Evolutionary conservation across 2,113 vertebrate species (phyloP).

Genomic region (Craseonycteris thonglongyai): DNA sequence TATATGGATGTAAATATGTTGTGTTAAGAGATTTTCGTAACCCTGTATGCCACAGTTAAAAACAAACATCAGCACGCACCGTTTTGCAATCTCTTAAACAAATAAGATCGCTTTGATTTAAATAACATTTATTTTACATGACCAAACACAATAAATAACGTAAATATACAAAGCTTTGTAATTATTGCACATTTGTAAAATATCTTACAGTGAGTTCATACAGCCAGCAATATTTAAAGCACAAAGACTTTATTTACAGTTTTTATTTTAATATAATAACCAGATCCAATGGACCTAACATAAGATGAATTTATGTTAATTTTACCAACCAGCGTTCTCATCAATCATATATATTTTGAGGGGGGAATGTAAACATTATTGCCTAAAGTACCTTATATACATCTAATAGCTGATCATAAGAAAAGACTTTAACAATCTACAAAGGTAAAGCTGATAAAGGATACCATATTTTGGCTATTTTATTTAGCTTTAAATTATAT

Average conservation of each 20-base stretch:
- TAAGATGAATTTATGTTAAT: constrained; percentile 88
- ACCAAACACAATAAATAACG: constrained; percentile 99
- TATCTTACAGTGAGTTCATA: constrained; percentile 97
- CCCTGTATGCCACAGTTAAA: constrained; percentile 79
- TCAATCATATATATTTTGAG: constrained; percentile 80
- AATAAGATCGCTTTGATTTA: constrained; percentile 86
- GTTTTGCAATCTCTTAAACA: constrained; percentile 81
- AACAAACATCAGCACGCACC: constrained; percentile 78
- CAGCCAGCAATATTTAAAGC: constrained; percentile 98
- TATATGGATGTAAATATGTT: constrained; percentile 83
- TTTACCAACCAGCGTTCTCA: constrained; percentile 89
- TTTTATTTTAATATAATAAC: constrained; percentile 88
- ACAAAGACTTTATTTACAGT: constrained; percentile 96
- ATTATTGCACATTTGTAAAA: constrained; percentile 99
- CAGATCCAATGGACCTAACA: constrained; percentile 91
- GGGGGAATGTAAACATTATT: constrained; percentile 87
- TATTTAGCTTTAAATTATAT: constrained; percentile 85
- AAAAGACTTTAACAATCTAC: constrained; percentile 76
- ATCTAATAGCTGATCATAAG: constrained; percentile 75
- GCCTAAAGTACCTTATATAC: constrained; percentile 81
- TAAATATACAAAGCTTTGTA: constrained; percentile 98
- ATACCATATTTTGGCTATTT: constrained; percentile 82
- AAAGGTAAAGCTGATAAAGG: constrained; percentile 81
- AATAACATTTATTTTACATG: constrained; percentile 99
- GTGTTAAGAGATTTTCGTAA: constrained; percentile 84